Evolutionary conservation across 2,113 vertebrate genomes (phyloP).

Genomic region (Rousettus leschenaultii): DNA sequence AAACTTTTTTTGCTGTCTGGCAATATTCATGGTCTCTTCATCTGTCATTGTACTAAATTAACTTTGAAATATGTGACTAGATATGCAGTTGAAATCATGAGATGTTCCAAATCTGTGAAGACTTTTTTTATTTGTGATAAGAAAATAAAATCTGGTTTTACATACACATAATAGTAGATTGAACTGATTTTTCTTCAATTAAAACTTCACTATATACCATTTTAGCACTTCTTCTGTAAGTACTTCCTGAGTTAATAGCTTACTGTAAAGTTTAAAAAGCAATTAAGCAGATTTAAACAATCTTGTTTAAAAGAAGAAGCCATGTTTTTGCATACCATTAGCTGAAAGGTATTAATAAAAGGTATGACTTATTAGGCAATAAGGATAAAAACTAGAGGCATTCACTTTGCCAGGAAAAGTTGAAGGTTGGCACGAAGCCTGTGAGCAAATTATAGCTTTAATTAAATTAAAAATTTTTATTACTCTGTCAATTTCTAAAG

Average conservation of each 20-base stretch:
- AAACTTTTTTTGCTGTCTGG: not conserved
- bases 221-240: slow-evolving; percentile 53
- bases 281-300: slow-evolving; percentile 73
- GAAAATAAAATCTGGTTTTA: not conserved
- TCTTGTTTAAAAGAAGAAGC: slow-evolving; percentile 65
- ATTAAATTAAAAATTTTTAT: not conserved
- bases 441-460: not conserved
- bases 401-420: slow-evolving; percentile 21
- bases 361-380: slow-evolving; percentile 58
- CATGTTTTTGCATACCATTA: slow-evolving; percentile 71
- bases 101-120: not conserved
- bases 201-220: slow-evolving; percentile 14
- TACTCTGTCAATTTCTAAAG: not conserved
- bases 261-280: slow-evolving; percentile 72
- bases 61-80: not conserved
- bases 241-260: slow-evolving; percentile 68
- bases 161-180: not conserved
- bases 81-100: not conserved
- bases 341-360: slow-evolving; percentile 72
- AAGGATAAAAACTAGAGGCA: slow-evolving; percentile 45
- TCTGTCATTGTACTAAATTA: not conserved
- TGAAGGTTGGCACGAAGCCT: not conserved
- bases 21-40: not conserved
- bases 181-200: slow-evolving; percentile 46
- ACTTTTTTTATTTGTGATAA: not conserved